Conservation (phyloP, 2,888 invertebrate genomes). For the Emesis furor region DNA sequence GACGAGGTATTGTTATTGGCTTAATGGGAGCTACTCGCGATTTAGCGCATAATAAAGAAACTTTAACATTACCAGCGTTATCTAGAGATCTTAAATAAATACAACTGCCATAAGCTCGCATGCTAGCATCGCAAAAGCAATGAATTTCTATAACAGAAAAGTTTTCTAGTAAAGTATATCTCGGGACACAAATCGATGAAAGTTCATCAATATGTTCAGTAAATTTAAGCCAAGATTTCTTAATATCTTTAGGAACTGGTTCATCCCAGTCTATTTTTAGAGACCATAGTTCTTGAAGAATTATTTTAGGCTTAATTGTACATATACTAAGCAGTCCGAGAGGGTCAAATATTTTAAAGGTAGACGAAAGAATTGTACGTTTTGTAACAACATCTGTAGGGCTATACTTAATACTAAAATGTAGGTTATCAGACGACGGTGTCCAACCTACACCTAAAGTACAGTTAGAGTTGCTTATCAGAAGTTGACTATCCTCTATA, state of each 20-base stretch:
- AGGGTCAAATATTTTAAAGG: constrained; percentile 53
- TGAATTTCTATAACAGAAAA: constrained; percentile 32
- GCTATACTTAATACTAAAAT: neutral
- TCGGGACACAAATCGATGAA: constrained; percentile 30
- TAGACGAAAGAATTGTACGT: constrained; percentile 40
- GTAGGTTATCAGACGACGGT: constrained; percentile 6
- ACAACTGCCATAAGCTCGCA: constrained; percentile 26
- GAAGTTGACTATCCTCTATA: neutral
- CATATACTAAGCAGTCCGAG: constrained; percentile 44
- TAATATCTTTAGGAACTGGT: no score
- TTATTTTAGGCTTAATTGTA: constrained; percentile 52
- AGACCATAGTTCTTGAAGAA: constrained; percentile 56
- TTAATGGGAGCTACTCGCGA: constrained; percentile 34
- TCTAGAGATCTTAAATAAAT: constrained; percentile 29
- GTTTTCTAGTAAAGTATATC: constrained; percentile 26
- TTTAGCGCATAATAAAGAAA: constrained; percentile 39
- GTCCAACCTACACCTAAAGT: constrained; percentile 4
- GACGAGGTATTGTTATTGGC: constrained; percentile 41
- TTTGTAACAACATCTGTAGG: constrained; percentile 31
- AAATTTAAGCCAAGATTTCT: constrained; percentile 35
- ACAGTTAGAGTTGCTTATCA: neutral
- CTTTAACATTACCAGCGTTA: neutral
- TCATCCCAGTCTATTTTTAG: no score
- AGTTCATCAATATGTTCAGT: neutral
- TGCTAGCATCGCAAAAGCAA: constrained; percentile 35